Percentiles rank a stretch among this genome's conserved stretches.
phyloP scores from a whole-genome alignment of 2,797 vertebrate species.

The Thamnophis elegans region DNA sequence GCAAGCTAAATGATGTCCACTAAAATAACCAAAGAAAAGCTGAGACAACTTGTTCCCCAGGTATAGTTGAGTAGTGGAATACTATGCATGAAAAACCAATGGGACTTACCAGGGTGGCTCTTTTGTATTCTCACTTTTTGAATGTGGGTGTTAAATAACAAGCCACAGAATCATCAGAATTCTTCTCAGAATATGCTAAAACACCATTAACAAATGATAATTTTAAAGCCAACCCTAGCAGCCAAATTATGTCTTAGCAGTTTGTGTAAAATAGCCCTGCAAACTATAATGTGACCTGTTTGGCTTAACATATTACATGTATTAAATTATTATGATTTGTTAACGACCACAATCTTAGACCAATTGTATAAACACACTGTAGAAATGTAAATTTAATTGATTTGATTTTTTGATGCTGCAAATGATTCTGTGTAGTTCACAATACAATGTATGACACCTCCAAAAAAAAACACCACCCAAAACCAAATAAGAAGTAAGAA shows the following conservation, averaged over 20 bases:
- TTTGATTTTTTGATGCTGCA: background rate
- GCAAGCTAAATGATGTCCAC: background rate
- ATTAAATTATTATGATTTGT: background rate
- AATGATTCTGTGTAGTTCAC: background rate
- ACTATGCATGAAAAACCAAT: background rate
- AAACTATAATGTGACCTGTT: background rate
- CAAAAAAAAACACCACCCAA: background rate
- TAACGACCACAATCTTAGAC: background rate
- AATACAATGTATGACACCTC: background rate
- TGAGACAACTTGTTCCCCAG: background rate
- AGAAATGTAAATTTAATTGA: background rate
- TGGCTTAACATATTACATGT: background rate
- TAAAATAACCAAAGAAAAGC: background rate
- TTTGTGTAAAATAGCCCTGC: background rate
- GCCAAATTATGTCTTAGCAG: background rate
- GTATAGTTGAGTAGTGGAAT: background rate
- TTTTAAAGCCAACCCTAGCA: background rate
- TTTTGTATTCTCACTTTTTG: background rate
- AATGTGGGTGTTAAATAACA: background rate
- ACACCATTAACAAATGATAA: background rate
- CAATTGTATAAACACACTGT: background rate
- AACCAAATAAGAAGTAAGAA: background rate
- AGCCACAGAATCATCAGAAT: background rate
- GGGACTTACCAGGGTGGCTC: background rate
- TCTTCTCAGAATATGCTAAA: background rate